These are phyloP conservation scores for Apodemia duryi DNA, from an alignment of 2,888 invertebrate genomes.

Conservation along the genomic window DNA sequence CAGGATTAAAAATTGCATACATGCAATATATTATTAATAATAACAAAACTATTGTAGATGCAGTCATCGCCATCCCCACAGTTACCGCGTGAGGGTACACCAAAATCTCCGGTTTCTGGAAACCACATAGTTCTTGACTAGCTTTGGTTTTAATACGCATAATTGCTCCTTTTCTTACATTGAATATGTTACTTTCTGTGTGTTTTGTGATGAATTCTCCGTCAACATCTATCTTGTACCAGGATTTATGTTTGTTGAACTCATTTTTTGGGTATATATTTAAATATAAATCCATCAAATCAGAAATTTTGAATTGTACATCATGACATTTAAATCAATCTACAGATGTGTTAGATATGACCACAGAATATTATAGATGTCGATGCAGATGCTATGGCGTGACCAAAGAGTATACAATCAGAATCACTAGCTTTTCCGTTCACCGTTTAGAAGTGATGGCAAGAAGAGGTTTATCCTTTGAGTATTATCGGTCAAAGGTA, in stretches of 20 bases:
- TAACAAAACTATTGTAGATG: background rate
- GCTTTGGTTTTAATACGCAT: background rate
- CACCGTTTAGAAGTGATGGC: too few species aligned
- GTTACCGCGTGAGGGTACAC: background rate
- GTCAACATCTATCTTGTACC: background rate
- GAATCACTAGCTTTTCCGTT: too few species aligned
- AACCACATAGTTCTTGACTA: background rate
- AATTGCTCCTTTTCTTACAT: background rate
- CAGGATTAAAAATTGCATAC: background rate
- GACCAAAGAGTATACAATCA: too few species aligned
- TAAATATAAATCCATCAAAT: background rate
- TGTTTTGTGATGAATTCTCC: background rate
- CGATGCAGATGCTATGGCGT: too few species aligned
- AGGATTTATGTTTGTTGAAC: background rate
- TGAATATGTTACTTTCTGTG: background rate
- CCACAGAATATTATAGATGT: too few species aligned
- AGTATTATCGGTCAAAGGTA: too few species aligned
- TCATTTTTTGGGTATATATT: background rate
- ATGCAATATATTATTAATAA: background rate
- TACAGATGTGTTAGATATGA: too few species aligned
- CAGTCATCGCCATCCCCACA: background rate
- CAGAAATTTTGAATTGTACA: too few species aligned
- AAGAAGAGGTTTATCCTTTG: too few species aligned
- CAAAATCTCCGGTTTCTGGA: background rate
- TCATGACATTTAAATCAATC: too few species aligned